Conservation (phyloP, 1,140 invertebrate genomes). For the Philotrypesis tridentata region DNA sequence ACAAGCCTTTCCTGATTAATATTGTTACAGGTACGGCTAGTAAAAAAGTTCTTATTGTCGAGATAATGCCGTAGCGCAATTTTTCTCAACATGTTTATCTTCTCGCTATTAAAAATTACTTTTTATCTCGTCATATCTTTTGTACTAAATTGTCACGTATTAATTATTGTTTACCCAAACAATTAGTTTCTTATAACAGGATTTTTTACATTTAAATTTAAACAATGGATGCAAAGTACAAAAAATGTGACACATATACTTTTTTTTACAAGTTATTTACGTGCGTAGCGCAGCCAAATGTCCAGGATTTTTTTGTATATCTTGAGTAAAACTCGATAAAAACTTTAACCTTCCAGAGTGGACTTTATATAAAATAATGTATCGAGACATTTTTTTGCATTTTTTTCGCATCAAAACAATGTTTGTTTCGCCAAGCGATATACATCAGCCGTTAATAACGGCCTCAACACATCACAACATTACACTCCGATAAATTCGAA, state of each 20-base stretch:
- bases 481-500: not conserved
- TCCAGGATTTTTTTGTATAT: not conserved
- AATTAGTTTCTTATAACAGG: not conserved
- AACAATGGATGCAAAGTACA: not conserved
- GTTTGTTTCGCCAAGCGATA: not conserved
- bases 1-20: not conserved
- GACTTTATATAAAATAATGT: not conserved
- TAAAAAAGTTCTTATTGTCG: not conserved
- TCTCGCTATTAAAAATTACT: not conserved
- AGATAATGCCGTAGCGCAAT: not conserved
- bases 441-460: too few relatives aligned
- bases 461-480: not conserved
- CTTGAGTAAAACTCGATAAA: too few relatives aligned
- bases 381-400: not conserved
- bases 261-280: not conserved
- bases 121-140: not conserved
- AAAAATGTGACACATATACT: not conserved
- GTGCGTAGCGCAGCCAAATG: not conserved
- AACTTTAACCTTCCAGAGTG: too few relatives aligned
- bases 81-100: not conserved
- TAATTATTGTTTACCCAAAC: not conserved
- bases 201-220: too few relatives aligned
- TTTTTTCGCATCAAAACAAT: not conserved
- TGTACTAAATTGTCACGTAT: not conserved
- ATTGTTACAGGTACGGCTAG: not conserved